Evolutionary conservation across 2,888 invertebrate genomes (phyloP), one percentile per base, ranked within the genome.

Genomic region (Chymomyza caudatula): DNA sequence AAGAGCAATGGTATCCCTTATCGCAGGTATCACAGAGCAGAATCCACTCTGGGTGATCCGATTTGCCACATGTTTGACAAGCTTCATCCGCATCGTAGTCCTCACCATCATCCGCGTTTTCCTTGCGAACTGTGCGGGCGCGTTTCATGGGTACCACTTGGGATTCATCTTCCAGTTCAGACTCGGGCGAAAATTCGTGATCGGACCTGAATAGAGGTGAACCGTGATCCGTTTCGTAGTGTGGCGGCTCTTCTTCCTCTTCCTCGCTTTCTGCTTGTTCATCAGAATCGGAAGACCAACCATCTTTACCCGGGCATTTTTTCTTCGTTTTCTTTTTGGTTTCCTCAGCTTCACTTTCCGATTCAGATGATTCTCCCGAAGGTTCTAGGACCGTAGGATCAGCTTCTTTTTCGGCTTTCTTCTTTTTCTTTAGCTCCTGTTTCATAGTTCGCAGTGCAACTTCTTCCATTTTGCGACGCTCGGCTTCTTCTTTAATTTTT

Each of bases 21-120:
- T 99, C 98, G 90, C 99, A 99, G 74, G 93, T 93, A 91, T 99
- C 99, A 89, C 99, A 99, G 47, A 99, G 91, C 60, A 99, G 91
- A 85, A 99, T 97, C 97, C 97, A 98, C 90, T 99, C 98, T 0
- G 98, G 98, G 90, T 98, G 97, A 90, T 97, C 96, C 0, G 94
- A 94, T 90, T 97, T 96, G 13, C 94, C 94, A 90, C 99, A 99
- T 76, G 96, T 96, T 86, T 94, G 94, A 90, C 99, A 99, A 17
- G 95, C 94, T 19, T 95, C 96, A 49, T 89, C 89, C 2, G 86
- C 86, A 47, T 81, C 83, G 1, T 76, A 76, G 0, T 87, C 88
- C 47, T 78, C 73, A 3, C 67, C 72, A 0, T 73, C 83, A 0
- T 80, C 85, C 3, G 78, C 95, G 92, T 94, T 94, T 92, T 96